Percentiles rank a stretch among this genome's conserved stretches.
Conservation (phyloP, 1,140 invertebrate species). For the Hermetia illucens region DNA sequence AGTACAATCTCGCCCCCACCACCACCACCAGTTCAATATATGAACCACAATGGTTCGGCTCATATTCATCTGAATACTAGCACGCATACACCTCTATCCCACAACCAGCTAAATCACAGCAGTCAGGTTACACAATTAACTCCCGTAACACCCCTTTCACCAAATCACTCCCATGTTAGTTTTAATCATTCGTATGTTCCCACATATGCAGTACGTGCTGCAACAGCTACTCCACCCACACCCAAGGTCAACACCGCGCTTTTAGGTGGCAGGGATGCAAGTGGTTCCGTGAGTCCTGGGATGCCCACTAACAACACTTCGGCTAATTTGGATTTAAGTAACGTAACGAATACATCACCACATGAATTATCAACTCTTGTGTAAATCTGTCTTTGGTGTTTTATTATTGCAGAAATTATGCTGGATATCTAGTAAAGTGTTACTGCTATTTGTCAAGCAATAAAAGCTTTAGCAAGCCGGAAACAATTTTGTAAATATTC, state of each 20-base stretch:
- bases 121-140: constrained; percentile 13
- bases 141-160: constrained; percentile 26
- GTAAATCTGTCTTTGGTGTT: too few species aligned
- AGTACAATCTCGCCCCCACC: constrained; percentile 7
- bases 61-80: constrained; percentile 5
- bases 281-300: constrained; percentile 46
- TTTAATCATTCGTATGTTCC: constrained; percentile 22
- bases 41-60: constrained; percentile 4
- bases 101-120: constrained; percentile 9
- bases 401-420: too few species aligned
- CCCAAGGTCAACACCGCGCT: constrained; percentile 20
- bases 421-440: too few species aligned
- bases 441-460: too few species aligned
- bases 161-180: constrained; percentile 22
- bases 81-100: constrained; percentile 4
- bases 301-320: constrained; percentile 28
- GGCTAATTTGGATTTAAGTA: constrained; percentile 49
- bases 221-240: constrained; percentile 35
- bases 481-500: too few species aligned
- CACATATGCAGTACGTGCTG: constrained; percentile 26
- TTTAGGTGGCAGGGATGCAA: constrained; percentile 31
- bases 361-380: constrained; percentile 56
- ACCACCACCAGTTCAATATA: constrained; percentile 10
- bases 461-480: too few species aligned
- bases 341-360: constrained; percentile 44